A percentile compares a stretch with the other conserved stretches of the same genome.
Conservation (phyloP, 2,113 vertebrate genomes). For the Onychostoma macrolepis region DNA sequence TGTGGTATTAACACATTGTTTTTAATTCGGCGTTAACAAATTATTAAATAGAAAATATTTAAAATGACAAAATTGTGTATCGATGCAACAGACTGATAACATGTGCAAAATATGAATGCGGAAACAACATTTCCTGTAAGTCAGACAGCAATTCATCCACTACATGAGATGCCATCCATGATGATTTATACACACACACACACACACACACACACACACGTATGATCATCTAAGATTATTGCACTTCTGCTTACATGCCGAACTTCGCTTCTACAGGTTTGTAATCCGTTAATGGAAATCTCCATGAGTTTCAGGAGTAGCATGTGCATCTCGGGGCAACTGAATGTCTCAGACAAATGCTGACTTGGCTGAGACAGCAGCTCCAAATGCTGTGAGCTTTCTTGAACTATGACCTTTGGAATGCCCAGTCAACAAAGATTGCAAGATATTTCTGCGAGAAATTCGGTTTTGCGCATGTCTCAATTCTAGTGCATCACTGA, state of each 20-base stretch:
- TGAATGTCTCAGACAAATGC: conserved; percentile 71
- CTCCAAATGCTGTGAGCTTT: conserved; percentile 57
- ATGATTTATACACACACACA: background rate
- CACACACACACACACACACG: too few species aligned
- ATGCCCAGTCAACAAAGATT: conserved; percentile 64
- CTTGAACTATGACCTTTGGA: conserved; percentile 69
- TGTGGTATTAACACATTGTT: background rate
- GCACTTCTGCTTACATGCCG: conserved; percentile 8
- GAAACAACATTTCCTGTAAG: background rate
- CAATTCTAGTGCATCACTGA: background rate
- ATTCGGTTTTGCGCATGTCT: conserved; percentile 6
- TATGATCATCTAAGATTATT: background rate
- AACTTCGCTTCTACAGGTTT: background rate
- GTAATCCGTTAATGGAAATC: background rate
- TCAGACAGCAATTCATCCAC: background rate
- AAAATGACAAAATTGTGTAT: background rate
- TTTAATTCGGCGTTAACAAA: background rate
- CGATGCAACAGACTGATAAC: too few species aligned
- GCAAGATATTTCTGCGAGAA: conserved; percentile 26
- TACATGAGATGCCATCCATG: background rate
- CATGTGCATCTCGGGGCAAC: conserved; percentile 63
- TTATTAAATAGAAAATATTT: background rate
- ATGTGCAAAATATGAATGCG: background rate
- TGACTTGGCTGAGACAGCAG: conserved; percentile 67
- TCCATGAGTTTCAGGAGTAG: background rate